Evolutionary conservation across 2,113 vertebrate species (phyloP).

Genomic region (Elaphurus davidianus): DNA sequence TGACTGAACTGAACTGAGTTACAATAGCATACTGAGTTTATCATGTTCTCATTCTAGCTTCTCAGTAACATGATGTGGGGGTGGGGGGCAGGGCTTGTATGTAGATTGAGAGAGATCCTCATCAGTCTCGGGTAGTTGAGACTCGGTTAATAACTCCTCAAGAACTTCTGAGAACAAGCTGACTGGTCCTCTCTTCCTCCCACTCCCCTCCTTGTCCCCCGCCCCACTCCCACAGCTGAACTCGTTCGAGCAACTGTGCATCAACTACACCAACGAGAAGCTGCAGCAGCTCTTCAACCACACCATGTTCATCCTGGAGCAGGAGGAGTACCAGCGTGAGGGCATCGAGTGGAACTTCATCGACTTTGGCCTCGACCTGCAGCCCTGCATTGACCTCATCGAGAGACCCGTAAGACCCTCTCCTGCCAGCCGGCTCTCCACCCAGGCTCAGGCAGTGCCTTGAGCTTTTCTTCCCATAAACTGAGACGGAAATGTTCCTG

Average conservation of each 20-base stretch:
- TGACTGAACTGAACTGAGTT: not conserved
- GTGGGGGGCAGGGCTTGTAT: not conserved
- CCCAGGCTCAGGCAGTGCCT: not conserved
- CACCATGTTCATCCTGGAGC: constrained; percentile 99
- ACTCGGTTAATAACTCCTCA: not conserved
- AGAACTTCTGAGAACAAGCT: not conserved
- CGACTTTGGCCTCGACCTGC: constrained; percentile 97
- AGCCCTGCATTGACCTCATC: constrained; percentile 97
- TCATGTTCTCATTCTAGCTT: not conserved
- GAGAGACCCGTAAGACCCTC: constrained; percentile 90
- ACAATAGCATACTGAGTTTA: not conserved
- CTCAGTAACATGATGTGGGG: not conserved
- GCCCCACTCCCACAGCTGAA: constrained; percentile 85
- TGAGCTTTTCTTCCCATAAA: not conserved
- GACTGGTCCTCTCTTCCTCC: not conserved
- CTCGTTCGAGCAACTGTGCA: constrained; percentile 99
- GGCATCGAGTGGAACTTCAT: constrained; percentile 99
- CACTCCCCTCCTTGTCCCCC: not conserved
- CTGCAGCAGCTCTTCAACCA: constrained; percentile 99
- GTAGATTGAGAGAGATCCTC: not conserved
- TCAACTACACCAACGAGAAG: constrained; percentile 99
- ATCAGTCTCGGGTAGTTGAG: not conserved
- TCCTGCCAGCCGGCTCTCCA: accelerated
- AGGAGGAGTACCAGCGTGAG: constrained; percentile 98
- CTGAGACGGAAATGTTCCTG: not conserved